A percentile compares a stretch with the other conserved stretches of the same genome.
Conservation (phyloP, 2,888 invertebrate genomes). For the Eupithecia subfuscata region DNA sequence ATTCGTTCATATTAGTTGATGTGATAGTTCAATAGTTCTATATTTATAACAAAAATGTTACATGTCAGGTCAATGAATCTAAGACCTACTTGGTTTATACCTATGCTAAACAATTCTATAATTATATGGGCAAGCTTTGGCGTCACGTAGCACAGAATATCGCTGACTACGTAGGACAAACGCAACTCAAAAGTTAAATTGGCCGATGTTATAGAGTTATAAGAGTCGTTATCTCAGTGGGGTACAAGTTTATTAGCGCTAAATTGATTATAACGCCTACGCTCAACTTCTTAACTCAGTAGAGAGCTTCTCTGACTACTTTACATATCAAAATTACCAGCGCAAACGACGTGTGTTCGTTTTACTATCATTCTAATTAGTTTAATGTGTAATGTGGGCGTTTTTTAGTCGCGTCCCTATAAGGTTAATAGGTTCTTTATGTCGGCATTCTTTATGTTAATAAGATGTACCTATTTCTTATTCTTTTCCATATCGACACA, state of each 20-base stretch:
- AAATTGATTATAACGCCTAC: slow-evolving; percentile 72
- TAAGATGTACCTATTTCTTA: background rate
- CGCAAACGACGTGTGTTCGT: slow-evolving; percentile 32
- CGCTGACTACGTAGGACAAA: slow-evolving; percentile 17
- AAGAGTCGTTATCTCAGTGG: slow-evolving; percentile 64
- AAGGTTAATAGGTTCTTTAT: slow-evolving; percentile 2
- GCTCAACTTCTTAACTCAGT: slow-evolving; percentile 43
- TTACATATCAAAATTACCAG: slow-evolving; percentile 41
- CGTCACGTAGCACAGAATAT: slow-evolving; percentile 1
- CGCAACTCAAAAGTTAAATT: slow-evolving; percentile 41
- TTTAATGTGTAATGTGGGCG: slow-evolving; percentile 26
- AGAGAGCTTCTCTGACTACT: slow-evolving; percentile 37
- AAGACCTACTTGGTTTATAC: too few relatives aligned
- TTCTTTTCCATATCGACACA: background rate
- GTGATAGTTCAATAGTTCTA: too few relatives aligned
- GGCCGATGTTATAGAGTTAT: slow-evolving; percentile 52
- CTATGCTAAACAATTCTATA: too few relatives aligned
- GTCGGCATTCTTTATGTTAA: background rate
- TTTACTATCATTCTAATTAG: slow-evolving; percentile 38
- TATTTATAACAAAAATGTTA: too few relatives aligned
- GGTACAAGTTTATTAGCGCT: slow-evolving; percentile 65
- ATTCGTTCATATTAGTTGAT: background rate
- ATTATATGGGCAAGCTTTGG: background rate
- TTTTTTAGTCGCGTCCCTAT: slow-evolving; percentile 5
- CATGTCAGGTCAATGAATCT: too few relatives aligned